Conservation (phyloP, 2,888 invertebrate species). For the Hofmannophila pseudospretella region DNA sequence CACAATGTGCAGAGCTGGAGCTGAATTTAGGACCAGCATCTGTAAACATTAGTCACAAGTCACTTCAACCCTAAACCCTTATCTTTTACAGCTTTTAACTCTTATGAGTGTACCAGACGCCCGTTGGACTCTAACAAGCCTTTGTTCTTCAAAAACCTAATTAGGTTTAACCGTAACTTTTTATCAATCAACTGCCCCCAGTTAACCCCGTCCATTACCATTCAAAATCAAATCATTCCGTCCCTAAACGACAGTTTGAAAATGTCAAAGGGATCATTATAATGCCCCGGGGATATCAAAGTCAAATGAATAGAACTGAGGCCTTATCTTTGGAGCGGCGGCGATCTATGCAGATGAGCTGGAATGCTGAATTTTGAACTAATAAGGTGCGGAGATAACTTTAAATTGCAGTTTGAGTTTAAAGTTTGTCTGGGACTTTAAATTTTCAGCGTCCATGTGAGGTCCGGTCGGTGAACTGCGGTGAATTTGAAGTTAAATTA, state of each 20-base stretch:
- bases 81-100: no score
- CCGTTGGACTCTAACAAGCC: not conserved
- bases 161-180: slow-evolving; percentile 1
- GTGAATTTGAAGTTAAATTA: no score
- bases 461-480: no score
- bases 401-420: slow-evolving; percentile 8
- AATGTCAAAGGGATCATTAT: slow-evolving; percentile 52
- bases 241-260: slow-evolving; percentile 34
- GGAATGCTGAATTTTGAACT: not conserved
- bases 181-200: slow-evolving; percentile 12
- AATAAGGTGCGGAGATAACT: slow-evolving; percentile 13
- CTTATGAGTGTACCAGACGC: no score
- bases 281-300: slow-evolving; percentile 41
- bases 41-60: no score
- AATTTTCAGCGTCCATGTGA: no score
- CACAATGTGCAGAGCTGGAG: no score
- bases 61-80: no score
- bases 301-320: slow-evolving; percentile 36
- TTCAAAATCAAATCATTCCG: slow-evolving; percentile 40
- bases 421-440: no score
- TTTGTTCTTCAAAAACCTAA: not conserved
- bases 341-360: slow-evolving; percentile 15
- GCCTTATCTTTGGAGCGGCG: slow-evolving; percentile 31
- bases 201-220: slow-evolving; percentile 33
- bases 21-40: no score